These are phyloP conservation scores for Desmodus rotundus DNA, from an alignment of 2,113 vertebrate genomes.

Conservation along the genomic window DNA sequence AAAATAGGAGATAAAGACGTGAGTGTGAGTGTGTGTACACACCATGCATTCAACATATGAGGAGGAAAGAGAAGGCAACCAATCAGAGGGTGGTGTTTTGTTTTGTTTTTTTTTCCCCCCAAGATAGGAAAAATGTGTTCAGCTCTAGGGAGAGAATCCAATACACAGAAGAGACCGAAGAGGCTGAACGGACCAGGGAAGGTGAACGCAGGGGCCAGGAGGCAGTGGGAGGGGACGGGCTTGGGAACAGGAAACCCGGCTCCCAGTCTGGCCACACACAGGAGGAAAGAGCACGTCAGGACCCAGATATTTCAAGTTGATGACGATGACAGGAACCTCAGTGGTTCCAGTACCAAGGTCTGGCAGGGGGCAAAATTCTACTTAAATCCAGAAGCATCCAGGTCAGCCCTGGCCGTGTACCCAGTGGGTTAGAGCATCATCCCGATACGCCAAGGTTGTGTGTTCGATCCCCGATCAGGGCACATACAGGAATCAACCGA, in stretches of 20 bases:
- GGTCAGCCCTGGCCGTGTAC: no score
- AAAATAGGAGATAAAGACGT: background rate
- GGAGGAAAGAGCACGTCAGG: background rate
- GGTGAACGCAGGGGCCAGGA: no score
- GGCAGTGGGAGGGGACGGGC: background rate
- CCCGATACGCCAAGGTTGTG: no score
- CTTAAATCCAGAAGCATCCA: background rate
- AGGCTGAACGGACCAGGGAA: background rate
- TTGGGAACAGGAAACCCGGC: background rate
- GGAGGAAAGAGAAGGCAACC: background rate
- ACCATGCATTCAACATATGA: background rate
- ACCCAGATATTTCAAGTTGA: background rate
- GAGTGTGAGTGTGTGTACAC: background rate
- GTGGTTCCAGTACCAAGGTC: background rate
- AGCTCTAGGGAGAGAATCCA: background rate
- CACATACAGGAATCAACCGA: no score
- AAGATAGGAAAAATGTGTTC: background rate
- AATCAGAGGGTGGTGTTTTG: background rate
- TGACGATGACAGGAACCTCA: fast-evolving
- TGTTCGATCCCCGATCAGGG: no score
- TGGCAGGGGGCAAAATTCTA: background rate
- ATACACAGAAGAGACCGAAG: background rate
- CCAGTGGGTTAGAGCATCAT: no score
- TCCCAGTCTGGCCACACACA: background rate
- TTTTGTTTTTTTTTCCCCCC: background rate